Evolutionary conservation across 92 coral and sea anemone species (phyloP).

Genomic region (Anthopleura xanthogrammica): DNA sequence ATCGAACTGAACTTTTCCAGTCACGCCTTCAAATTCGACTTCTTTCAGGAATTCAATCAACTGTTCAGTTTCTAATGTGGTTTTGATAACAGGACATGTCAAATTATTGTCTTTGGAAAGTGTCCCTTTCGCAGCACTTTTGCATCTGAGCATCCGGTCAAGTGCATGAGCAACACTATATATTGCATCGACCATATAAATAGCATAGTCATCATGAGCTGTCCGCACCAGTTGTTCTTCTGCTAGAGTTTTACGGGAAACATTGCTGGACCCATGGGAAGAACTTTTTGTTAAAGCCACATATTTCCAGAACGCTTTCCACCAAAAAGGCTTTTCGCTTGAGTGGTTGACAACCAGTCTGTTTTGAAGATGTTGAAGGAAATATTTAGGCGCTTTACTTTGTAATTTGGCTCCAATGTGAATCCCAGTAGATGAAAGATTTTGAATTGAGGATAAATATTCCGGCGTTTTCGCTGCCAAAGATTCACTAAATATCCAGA

Average conservation of each 20-base stretch:
- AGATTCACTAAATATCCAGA: slow-evolving; percentile 64
- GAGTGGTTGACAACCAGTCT: slow-evolving; percentile 7
- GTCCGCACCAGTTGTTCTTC: slow-evolving; percentile 4
- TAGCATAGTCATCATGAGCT: slow-evolving; percentile 39
- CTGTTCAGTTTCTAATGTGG: slow-evolving; percentile 1
- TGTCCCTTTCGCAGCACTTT: slow-evolving; percentile 17
- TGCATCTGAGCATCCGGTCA: slow-evolving; percentile 11
- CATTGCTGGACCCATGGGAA: background rate
- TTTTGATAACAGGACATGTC: slow-evolving; percentile 13
- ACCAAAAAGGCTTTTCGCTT: slow-evolving; percentile 26
- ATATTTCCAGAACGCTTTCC: slow-evolving; percentile 41
- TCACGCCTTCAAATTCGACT: slow-evolving; percentile 43
- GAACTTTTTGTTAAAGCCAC: background rate
- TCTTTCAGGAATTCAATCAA: slow-evolving; percentile 31
- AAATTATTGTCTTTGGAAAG: background rate
- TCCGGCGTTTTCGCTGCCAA: slow-evolving; percentile 43
- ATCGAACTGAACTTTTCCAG: slow-evolving; percentile 50
- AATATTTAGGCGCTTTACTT: slow-evolving; percentile 13
- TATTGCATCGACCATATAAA: slow-evolving; percentile 45
- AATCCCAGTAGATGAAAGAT: slow-evolving; percentile 30
- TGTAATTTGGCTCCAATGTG: slow-evolving; percentile 53
- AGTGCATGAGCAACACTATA: slow-evolving; percentile 47
- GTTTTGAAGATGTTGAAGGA: slow-evolving; percentile 23
- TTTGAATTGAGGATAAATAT: slow-evolving; percentile 10
- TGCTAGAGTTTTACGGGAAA: slow-evolving; percentile 11